Conservation (phyloP, 2,113 vertebrate species). For the human (Homo sapiens) region DNA sequence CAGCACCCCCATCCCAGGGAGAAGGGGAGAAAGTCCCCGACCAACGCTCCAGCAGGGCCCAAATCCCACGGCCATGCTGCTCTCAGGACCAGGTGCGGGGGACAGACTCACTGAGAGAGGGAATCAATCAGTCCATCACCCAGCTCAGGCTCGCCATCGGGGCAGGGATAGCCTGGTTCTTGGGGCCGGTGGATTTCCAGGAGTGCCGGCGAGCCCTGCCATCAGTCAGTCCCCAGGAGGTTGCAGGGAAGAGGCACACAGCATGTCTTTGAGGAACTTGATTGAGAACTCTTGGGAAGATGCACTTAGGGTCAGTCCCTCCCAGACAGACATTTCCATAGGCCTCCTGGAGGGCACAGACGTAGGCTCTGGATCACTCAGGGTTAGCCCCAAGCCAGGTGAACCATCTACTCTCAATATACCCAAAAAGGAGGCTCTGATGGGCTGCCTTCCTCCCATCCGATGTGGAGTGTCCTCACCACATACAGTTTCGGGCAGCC, state of each 20-base stretch:
- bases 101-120: neutral
- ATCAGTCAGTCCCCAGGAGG: neutral
- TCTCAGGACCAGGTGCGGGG: neutral
- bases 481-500: neutral
- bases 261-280: neutral
- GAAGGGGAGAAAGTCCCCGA: neutral
- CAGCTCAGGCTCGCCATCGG: neutral
- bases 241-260: no score
- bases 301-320: neutral
- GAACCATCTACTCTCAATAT: neutral
- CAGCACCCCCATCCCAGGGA: neutral
- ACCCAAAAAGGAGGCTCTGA: neutral
- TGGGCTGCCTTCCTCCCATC: neutral
- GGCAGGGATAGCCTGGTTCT: neutral
- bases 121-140: no score
- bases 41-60: neutral
- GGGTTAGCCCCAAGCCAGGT: neutral
- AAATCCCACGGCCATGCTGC: neutral
- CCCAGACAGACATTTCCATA: neutral
- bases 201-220: neutral
- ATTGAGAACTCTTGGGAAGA: neutral
- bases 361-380: neutral
- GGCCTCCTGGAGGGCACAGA: neutral
- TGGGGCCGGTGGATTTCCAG: neutral
- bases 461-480: neutral